A percentile compares a stretch with the other conserved stretches of the same genome.
Conservation (phyloP, 1,140 invertebrate species). For the Aphidius gifuensis region DNA sequence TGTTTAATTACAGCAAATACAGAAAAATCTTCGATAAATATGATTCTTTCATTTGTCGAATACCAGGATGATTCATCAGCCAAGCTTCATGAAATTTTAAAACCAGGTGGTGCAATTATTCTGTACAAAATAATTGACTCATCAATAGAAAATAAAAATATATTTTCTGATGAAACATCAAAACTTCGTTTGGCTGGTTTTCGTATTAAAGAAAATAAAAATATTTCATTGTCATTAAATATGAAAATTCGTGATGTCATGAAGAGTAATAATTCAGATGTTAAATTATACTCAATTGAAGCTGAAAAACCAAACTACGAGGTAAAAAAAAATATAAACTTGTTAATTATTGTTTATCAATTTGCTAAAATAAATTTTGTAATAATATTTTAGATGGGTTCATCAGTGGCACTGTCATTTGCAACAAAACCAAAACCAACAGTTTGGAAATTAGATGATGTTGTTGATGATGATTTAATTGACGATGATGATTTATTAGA, state of each 20-base stretch:
- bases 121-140: constrained; percentile 32
- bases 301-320: constrained; percentile 67
- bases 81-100: constrained; percentile 56
- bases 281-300: constrained; percentile 47
- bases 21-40: no score
- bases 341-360: no score
- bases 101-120: constrained; percentile 56
- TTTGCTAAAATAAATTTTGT: constrained; percentile 5
- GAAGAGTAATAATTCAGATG: constrained; percentile 58
- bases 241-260: constrained; percentile 56
- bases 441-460: constrained; percentile 69
- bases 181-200: constrained; percentile 65
- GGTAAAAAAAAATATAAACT: constrained; percentile 38
- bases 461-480: constrained; percentile 72
- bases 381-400: constrained; percentile 49
- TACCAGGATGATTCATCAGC: no score
- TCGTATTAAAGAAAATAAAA: constrained; percentile 51
- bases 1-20: no score
- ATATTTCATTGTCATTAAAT: constrained; percentile 41
- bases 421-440: constrained; percentile 39
- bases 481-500: constrained; percentile 85
- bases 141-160: constrained; percentile 28
- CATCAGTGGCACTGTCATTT: constrained; percentile 55
- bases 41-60: no score
- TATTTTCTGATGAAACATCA: constrained; percentile 51